Evolutionary conservation across 2,797 vertebrate species (phyloP).

Genomic region (Pagetopsis macropterus): DNA sequence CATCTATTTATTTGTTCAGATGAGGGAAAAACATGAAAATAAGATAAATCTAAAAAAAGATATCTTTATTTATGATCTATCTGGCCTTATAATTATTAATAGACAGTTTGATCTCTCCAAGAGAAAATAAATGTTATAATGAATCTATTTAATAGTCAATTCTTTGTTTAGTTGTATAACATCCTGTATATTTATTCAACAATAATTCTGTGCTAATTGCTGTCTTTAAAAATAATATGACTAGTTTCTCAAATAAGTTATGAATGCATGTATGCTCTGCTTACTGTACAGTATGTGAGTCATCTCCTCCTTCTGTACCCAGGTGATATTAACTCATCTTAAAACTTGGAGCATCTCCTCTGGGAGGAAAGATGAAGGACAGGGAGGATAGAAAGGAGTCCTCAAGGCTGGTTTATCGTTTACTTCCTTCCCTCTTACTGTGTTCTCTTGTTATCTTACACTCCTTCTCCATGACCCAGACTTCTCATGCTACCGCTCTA

Average conservation of each 20-base stretch:
- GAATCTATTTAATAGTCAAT: not conserved
- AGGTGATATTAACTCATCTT: constrained; percentile 28
- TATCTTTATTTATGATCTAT: not conserved
- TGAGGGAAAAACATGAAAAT: not conserved
- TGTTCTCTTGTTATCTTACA: constrained; percentile 19
- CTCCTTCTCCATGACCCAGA: constrained; percentile 1
- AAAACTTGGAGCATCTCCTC: constrained; percentile 32
- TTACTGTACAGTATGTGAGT: not conserved
- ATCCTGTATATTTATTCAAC: not conserved
- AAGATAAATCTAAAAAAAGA: not conserved
- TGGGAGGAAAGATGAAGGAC: constrained; percentile 4
- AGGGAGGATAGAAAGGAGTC: not conserved
- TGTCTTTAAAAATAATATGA: not conserved
- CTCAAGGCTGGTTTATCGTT: constrained; percentile 36
- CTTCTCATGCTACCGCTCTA: constrained; percentile 18
- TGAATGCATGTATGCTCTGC: not conserved
- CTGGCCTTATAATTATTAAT: constrained; percentile 2
- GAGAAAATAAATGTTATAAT: not conserved
- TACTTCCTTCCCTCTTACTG: constrained; percentile 16
- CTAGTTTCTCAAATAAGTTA: not conserved
- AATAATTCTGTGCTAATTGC: not conserved
- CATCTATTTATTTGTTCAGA: not conserved
- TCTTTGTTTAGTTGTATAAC: not conserved
- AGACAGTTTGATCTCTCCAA: not conserved
- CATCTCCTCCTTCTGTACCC: not conserved